Evolutionary conservation across 2,888 invertebrate genomes (phyloP).

Genomic region (Mythimna loreyi): DNA sequence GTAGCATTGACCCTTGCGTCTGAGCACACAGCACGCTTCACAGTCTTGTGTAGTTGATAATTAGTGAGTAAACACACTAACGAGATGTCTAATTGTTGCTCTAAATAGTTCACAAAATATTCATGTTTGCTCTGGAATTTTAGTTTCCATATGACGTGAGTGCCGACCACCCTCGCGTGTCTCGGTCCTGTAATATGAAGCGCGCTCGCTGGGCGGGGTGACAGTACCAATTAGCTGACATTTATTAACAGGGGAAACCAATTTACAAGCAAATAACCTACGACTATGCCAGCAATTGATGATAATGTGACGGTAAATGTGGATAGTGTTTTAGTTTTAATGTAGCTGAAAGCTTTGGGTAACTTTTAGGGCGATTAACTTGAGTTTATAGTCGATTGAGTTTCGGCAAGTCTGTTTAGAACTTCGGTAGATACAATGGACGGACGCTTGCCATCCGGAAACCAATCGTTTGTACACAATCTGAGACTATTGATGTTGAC

Average conservation of each 20-base stretch:
- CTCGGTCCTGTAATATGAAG: slow-evolving; percentile 54
- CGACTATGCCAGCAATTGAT: slow-evolving; percentile 42
- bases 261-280: slow-evolving; percentile 56
- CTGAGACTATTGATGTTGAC: slow-evolving; percentile 4
- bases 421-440: slow-evolving; percentile 4
- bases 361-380: slow-evolving; percentile 4
- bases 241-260: slow-evolving; percentile 64
- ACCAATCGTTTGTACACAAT: slow-evolving; percentile 15
- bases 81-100: slow-evolving; percentile 79
- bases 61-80: slow-evolving; percentile 76
- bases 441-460: neutral
- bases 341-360: slow-evolving; percentile 20
- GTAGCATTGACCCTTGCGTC: slow-evolving; percentile 77
- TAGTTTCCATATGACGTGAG: slow-evolving; percentile 48
- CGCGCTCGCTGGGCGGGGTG: slow-evolving; percentile 50
- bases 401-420: slow-evolving; percentile 9
- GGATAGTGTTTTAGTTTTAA: slow-evolving; percentile 28
- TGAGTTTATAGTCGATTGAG: slow-evolving; percentile 4
- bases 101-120: slow-evolving; percentile 80
- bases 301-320: slow-evolving; percentile 41
- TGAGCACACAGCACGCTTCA: slow-evolving; percentile 66
- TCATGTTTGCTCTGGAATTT: slow-evolving; percentile 73
- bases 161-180: slow-evolving; percentile 50
- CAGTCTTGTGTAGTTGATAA: slow-evolving; percentile 64
- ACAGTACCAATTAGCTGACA: slow-evolving; percentile 59